phyloP scores from a whole-genome alignment of 1,140 invertebrate genomes.

The Pantala flavescens region DNA sequence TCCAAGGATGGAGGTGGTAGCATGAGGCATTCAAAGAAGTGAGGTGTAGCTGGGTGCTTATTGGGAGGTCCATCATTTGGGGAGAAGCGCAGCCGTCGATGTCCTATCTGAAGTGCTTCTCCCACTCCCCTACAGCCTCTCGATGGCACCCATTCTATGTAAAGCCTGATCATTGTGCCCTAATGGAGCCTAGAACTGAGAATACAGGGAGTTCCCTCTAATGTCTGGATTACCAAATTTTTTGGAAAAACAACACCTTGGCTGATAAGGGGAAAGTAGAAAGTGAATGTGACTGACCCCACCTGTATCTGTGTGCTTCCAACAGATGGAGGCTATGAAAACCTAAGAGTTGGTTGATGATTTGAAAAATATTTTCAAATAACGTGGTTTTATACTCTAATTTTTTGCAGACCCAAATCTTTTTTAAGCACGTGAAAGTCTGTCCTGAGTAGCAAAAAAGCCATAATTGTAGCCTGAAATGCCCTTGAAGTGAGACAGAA shows the following conservation, averaged over 20 bases:
- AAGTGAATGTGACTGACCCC: not conserved
- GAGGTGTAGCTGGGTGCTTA: not conserved
- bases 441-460: not conserved
- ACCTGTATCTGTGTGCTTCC: constrained; percentile 4
- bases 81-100: constrained; percentile 1
- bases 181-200: not conserved
- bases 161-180: not conserved
- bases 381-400: not conserved
- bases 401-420: not conserved
- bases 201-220: not conserved
- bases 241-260: not conserved
- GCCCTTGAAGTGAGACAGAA: not conserved
- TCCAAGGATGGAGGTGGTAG: not conserved
- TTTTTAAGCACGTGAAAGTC: not conserved
- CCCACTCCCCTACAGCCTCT: not conserved
- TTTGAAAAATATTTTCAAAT: constrained; percentile 2
- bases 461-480: not conserved
- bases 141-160: not conserved
- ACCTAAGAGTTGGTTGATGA: not conserved
- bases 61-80: constrained; percentile 3
- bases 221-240: not conserved
- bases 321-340: not conserved
- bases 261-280: not conserved
- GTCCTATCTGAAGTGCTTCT: not conserved
- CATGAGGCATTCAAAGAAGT: constrained; percentile 1